phyloP scores from a whole-genome alignment of 2,797 vertebrate species.

The Distichodus sexfasciatus region DNA sequence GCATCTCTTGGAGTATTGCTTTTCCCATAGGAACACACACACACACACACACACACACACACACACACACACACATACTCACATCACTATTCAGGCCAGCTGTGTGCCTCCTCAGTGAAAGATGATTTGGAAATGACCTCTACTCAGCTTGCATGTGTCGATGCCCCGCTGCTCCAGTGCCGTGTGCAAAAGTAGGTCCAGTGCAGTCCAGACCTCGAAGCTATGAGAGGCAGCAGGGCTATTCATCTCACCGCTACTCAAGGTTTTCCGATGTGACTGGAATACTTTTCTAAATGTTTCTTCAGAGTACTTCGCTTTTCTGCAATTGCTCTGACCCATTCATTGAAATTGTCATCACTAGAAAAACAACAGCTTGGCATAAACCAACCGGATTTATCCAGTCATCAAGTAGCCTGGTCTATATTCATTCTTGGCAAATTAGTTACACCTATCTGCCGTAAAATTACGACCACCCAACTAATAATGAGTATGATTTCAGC shows the following conservation, averaged over 20 bases:
- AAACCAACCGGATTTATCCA: too few species aligned
- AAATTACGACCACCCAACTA: too few species aligned
- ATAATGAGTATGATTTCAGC: too few species aligned
- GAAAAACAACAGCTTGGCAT: too few species aligned
- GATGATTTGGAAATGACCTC: constrained; percentile 27
- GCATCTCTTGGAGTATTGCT: neutral
- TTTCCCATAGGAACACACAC: neutral
- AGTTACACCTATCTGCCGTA: too few species aligned
- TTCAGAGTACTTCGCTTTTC: neutral
- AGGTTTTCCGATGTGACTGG: neutral
- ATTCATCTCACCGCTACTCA: constrained; percentile 13
- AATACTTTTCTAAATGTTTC: neutral
- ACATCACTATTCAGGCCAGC: constrained; percentile 11
- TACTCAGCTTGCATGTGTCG: constrained; percentile 1
- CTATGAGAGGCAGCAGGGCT: neutral
- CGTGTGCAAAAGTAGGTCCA: constrained; percentile 13
- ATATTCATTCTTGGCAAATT: too few species aligned
- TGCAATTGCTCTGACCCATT: neutral
- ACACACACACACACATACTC: neutral
- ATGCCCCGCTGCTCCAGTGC: neutral
- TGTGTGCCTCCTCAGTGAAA: constrained; percentile 8
- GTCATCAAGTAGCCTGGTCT: too few species aligned
- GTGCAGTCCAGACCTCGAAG: neutral
- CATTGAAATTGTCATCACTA: neutral
- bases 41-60: too few species aligned